Base-by-base conservation (phyloP, 2,113 vertebrate genomes). In the Mirza zaza region DNA sequence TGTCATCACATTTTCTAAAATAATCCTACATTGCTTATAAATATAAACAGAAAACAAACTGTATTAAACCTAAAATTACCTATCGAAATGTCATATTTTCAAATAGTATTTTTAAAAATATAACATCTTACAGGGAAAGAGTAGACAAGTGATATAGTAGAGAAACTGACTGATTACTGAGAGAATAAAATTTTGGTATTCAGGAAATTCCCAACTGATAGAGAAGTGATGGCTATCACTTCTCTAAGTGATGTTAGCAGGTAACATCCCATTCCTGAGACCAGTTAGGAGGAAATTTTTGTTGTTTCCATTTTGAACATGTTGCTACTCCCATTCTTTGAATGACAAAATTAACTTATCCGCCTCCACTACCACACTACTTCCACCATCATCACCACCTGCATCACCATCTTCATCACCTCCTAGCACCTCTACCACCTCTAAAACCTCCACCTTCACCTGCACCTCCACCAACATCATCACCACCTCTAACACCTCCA, bases 1-100 rank as follows among this genome's bases (percentile, higher is more conserved):
- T 36, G 59, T 65, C 45, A 71, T 92, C 67, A 92, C 21, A 59
- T 48, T 87, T 90, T 85, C 52, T 81, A 81, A 95, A 90, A 87
- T 65, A 61, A 87, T 65, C 15, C 15, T 18, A 5, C 11, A 21
- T 63, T 76, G 32, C 10, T 94, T 86, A 75, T 81, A 77, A 65
- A 45, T 68, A 81, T 32, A 70, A 92, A 71, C 7, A 81, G 45
- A 70, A 83, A 88, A 70, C 27, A 71, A 85, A 15, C 34, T 7
- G 71, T 79, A 67, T 91, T 81, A 67, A 85, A 94, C 61, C 3
- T 34, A 45, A 48, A 75, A 90, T 39, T 81, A 18, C 45, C 95
- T 68, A 73, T 63, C 65, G 93, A 91, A 87, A 75, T 32, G 52
- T 87, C 50, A 48, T 34, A 45, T 86, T 97, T 94, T 29, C 6